Base-by-base conservation (phyloP, 2,888 invertebrate genomes). In the Drosophila testacea region DNA sequence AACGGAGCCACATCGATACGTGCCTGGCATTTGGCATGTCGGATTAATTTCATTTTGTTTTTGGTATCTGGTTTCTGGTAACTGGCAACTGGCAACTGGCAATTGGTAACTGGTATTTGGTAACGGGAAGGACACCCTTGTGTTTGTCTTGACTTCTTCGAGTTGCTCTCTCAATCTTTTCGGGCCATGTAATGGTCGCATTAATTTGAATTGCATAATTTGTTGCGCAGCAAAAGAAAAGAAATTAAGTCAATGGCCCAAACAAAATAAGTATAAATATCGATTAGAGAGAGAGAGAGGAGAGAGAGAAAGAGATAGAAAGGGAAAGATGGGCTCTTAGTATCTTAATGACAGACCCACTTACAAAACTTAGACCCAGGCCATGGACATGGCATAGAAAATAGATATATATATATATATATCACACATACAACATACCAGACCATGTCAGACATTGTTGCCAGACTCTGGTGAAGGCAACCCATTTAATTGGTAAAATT, bases 401-500 rank as follows among this genome's bases (percentile, higher is more conserved):
- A 16, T 16, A 1, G 0, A 32, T 10, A 42, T 30, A 28, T 16
- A 1, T 16, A 32, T 10, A 42, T 30, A 28, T n/a, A 11, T 28
- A 16, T 7, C 27, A 10, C 22, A 32, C 32, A 7, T 32, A 9
- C 32, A 44, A 10, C 39, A 54, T 54, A 10, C 52, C 30, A 27
- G 7, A 30, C 10, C 56, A 47, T 36, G 41, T n/a, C 56, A 44
- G 46, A 36, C 56, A 69, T 16, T 55, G 69, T 63, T 59, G 55
- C 50, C 62, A 66, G 77, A 64, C 51, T 51, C 46, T 16, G 50
- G 22, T 28, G 44, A 32, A 59, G 64, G 64, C 86, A 89, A 90
- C 83, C 90, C 89, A 90, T 91, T 91, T 90, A 91, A 91, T 91
- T 91, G 90, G 82, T 83, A 77, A 91, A 91, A 90, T 91, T 90